A percentile compares a stretch with the other conserved stretches of the same genome.
These are phyloP conservation scores for Puntigrus tetrazona DNA, from an alignment of 2,113 vertebrate species.

Conservation along the genomic window DNA sequence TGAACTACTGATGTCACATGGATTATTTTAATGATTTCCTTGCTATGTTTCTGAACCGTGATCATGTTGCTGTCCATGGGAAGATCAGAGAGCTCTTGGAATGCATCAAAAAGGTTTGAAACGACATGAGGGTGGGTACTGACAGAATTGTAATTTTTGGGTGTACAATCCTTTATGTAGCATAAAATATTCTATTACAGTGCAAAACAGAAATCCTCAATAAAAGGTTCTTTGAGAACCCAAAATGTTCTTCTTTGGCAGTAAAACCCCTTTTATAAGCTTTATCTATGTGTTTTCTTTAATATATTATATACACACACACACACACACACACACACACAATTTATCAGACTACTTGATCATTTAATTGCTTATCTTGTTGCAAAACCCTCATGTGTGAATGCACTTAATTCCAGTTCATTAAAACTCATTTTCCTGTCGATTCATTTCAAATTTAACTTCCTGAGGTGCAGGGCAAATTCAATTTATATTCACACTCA, in stretches of 20 bases:
- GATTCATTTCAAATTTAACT: neutral
- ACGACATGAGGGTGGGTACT: no score
- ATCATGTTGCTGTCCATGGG: no score
- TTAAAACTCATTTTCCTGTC: neutral
- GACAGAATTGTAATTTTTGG: no score
- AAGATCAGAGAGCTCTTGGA: no score
- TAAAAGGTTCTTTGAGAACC: neutral
- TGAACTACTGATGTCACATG: no score
- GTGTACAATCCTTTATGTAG: neutral
- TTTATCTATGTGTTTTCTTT: no score
- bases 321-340: no score
- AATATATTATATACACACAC: no score
- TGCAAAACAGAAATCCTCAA: no score
- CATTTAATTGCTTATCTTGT: neutral
- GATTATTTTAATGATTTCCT: no score
- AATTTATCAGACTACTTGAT: neutral
- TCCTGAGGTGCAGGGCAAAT: neutral
- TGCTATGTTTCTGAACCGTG: no score
- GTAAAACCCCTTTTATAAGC: neutral
- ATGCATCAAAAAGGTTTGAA: no score
- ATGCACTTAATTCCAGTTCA: neutral
- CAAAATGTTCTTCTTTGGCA: neutral
- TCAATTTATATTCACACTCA: neutral
- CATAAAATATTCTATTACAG: neutral
- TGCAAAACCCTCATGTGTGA: neutral